Evolutionary conservation across 2,113 vertebrate genomes (phyloP), one percentile per base, ranked within the genome.

Genomic region (Apaloderma vittatum): DNA sequence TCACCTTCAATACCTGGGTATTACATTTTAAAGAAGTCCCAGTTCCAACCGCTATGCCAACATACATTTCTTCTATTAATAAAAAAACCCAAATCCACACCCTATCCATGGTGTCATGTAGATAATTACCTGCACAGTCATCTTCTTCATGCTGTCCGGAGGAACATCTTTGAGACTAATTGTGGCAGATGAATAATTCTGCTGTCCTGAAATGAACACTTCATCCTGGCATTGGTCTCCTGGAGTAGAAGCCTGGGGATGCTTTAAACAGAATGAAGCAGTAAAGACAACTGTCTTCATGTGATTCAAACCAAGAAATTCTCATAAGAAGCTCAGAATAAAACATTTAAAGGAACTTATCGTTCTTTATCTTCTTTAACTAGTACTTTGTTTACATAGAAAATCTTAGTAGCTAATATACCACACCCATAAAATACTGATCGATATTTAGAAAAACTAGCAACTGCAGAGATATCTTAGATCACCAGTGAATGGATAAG

Each of bases 111-210:
- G 8, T 61, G 48, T n/a, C 45, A 55, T 12, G 63, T 61, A 68
- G 32, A 49, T 71, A 62, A 66, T 79, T 96, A 97, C 97, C 97
- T 97, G 93, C 94, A 86, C 95, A 97, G 98, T 89, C 98, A 99
- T 98, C 99, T 99, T 99, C 98, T 99, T 99, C 95, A 99, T 97
- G 75, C 97, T 98, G 88, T 99, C 99, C 65, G 98, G 93, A 88
- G 98, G 96, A 93, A 97, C 45, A 84, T 98, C 98, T 98, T 96
- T 98, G 94, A 98, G 97, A 94, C 96, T 95, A 93, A 98, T 96
- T 1, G 97, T 96, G 80, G 97, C 94, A 96, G 98, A 88, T 6
- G 97, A 96, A 96, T 98, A 99, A 96, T 97, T 98, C 94, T 99
- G 99, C 86, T 98, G 99, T 88, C 98, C 99, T 26, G 98, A 97